These are phyloP conservation scores for Gastracanthus pulcherrimus DNA, from an alignment of 2,888 invertebrate genomes.

Conservation along the genomic window DNA sequence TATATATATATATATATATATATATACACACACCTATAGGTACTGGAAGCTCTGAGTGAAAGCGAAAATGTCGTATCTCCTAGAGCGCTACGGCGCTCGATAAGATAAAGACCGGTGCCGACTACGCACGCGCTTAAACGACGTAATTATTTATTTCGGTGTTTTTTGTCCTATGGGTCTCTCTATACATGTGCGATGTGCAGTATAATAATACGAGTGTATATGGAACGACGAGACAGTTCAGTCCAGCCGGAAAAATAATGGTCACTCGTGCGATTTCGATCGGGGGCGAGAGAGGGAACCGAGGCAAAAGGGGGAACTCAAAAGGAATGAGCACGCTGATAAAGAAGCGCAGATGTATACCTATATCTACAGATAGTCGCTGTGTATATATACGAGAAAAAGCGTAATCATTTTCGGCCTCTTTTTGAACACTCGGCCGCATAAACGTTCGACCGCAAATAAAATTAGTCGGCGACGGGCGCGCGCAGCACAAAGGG, in stretches of 20 bases:
- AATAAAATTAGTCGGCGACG: conserved; percentile 61
- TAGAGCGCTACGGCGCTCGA: neutral
- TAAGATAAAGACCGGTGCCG: neutral
- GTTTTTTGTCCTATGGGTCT: too few relatives aligned
- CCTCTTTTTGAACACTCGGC: neutral
- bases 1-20: too few relatives aligned
- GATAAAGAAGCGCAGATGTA: too few relatives aligned
- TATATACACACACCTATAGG: too few relatives aligned
- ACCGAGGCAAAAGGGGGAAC: too few relatives aligned
- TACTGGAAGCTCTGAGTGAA: too few relatives aligned
- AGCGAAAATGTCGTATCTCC: neutral
- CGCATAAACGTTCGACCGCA: conserved; percentile 64
- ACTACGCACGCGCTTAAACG: too few relatives aligned
- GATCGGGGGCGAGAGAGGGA: too few relatives aligned
- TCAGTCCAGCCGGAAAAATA: neutral
- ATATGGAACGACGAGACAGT: neutral
- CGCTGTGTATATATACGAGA: neutral
- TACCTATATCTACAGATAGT: too few relatives aligned
- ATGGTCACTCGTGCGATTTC: neutral
- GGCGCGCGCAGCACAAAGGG: neutral
- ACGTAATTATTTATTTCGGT: neutral
- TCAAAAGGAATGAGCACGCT: too few relatives aligned
- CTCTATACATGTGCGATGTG: neutral
- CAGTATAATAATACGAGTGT: too few relatives aligned
- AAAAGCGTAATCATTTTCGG: neutral